phyloP scores from a whole-genome alignment of 2,797 vertebrate species.

The Diplodus puntazzo region DNA sequence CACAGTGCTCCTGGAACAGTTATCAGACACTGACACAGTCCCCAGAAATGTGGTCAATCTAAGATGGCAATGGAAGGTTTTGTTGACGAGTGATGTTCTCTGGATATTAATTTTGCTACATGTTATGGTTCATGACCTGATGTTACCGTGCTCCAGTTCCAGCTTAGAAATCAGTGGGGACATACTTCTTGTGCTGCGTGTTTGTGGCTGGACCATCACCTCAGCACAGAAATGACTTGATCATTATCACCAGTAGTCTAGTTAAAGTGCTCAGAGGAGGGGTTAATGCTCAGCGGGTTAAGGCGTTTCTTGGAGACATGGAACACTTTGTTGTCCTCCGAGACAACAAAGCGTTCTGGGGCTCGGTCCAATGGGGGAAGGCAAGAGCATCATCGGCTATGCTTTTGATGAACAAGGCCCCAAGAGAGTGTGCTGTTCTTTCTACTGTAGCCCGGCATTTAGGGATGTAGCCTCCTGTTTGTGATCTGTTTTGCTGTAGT shows the following conservation, averaged over 20 bases:
- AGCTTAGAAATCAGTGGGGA: conserved; percentile 43
- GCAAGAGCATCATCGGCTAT: conserved; percentile 51
- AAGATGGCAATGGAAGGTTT: neutral
- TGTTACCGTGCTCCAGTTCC: conserved; percentile 12
- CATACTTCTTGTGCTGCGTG: conserved; percentile 40
- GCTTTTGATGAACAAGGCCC: conserved; percentile 43
- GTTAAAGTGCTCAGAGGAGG: conserved; percentile 76
- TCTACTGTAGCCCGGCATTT: conserved; percentile 19
- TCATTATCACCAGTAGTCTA: conserved; percentile 79
- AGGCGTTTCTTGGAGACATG: conserved; percentile 86
- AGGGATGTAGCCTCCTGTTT: conserved; percentile 39
- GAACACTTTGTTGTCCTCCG: conserved; percentile 81
- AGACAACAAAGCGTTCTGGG: conserved; percentile 67
- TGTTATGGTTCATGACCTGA: conserved; percentile 7
- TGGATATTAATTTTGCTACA: conserved; percentile 9
- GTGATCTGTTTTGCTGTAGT: conserved; percentile 38
- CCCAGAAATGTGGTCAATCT: neutral
- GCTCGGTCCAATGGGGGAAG: conserved; percentile 55
- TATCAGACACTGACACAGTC: neutral
- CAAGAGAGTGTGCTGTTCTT: conserved; percentile 41
- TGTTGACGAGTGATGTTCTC: conserved; percentile 12
- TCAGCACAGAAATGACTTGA: conserved; percentile 56
- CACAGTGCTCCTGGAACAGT: neutral
- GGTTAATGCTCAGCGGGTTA: conserved; percentile 76
- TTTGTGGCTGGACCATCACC: conserved; percentile 38